A percentile compares a stretch with the other conserved stretches of the same genome.
phyloP scores from a whole-genome alignment of 2,113 vertebrate genomes.

The Syngnathus scovelli region DNA sequence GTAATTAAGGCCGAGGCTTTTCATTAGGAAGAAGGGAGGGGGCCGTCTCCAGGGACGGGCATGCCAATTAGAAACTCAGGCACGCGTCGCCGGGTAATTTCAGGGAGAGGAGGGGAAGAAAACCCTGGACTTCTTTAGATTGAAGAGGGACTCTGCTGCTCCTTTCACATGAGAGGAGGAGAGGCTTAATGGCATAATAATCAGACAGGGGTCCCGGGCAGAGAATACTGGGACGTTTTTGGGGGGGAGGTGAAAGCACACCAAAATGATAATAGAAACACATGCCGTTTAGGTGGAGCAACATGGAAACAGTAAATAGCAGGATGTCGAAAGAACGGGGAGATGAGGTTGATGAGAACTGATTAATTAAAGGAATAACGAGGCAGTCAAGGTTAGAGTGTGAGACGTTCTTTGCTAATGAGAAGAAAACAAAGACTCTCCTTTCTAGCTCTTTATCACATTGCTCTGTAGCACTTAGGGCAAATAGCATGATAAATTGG shows the following conservation, averaged over 20 bases:
- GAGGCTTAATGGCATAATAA: slow-evolving; percentile 79
- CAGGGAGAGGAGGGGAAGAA: slow-evolving; percentile 70
- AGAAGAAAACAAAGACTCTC: slow-evolving; percentile 71
- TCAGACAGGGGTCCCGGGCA: slow-evolving; percentile 69
- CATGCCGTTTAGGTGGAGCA: slow-evolving; percentile 42
- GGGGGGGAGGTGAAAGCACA: slow-evolving; percentile 39
- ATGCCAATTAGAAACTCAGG: slow-evolving; percentile 81
- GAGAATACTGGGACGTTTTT: slow-evolving; percentile 51
- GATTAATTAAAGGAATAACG: slow-evolving; percentile 76
- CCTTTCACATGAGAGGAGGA: slow-evolving; percentile 67
- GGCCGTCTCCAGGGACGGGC: slow-evolving; percentile 74
- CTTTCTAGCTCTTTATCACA: slow-evolving; percentile 59
- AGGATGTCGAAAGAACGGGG: slow-evolving; percentile 58
- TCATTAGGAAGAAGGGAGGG: slow-evolving; percentile 79
- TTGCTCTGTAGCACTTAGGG: slow-evolving; percentile 52
- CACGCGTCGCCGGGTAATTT: slow-evolving; percentile 81
- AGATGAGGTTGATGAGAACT: slow-evolving; percentile 70
- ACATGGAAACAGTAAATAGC: slow-evolving; percentile 49
- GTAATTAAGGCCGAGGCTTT: slow-evolving; percentile 85
- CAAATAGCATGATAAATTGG: slow-evolving; percentile 48
- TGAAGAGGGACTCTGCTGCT: slow-evolving; percentile 76
- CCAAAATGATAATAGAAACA: slow-evolving; percentile 58
- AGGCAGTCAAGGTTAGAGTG: slow-evolving; percentile 69
- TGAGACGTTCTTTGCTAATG: slow-evolving; percentile 70
- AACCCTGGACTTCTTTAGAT: slow-evolving; percentile 75